phyloP scores from a whole-genome alignment of 2,888 invertebrate genomes.

The Hoplodrina ambigua region DNA sequence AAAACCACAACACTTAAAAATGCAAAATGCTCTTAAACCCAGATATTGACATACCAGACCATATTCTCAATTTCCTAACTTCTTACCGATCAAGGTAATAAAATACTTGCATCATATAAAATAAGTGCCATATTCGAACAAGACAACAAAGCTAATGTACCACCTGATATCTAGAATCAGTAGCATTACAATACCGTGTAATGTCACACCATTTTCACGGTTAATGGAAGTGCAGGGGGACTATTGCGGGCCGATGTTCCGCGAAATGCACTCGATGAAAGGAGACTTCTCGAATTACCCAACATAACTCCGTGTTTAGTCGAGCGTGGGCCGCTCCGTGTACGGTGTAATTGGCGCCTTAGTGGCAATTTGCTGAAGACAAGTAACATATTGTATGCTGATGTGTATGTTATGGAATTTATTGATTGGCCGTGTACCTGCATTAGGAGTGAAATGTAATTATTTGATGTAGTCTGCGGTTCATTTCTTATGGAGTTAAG shows the following conservation, averaged over 20 bases:
- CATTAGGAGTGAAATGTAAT: conserved; percentile 44
- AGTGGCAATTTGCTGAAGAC: conserved; percentile 74
- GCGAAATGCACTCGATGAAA: conserved; percentile 75
- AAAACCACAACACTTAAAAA: too few species aligned
- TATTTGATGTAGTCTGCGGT: conserved; percentile 20
- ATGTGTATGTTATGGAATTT: conserved; percentile 62
- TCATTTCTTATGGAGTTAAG: conserved; percentile 25
- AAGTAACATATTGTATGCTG: conserved; percentile 63
- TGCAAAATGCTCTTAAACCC: too few species aligned
- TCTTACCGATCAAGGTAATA: conserved; percentile 5
- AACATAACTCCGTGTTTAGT: conserved; percentile 75
- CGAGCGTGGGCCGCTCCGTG: conserved; percentile 65
- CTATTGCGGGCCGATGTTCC: conserved; percentile 73
- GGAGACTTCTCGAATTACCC: conserved; percentile 74
- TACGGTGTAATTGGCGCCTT: conserved; percentile 80
- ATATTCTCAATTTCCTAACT: conserved; percentile 26
- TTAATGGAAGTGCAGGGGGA: conserved; percentile 73
- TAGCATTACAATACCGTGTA: conserved; percentile 65
- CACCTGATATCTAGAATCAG: conserved; percentile 30
- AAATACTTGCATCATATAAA: conserved; percentile 13
- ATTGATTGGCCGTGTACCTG: conserved; percentile 49
- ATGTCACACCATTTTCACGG: conserved; percentile 67
- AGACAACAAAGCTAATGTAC: conserved; percentile 34
- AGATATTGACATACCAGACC: not conserved
- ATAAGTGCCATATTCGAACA: conserved; percentile 26